Evolutionary conservation across 1,140 invertebrate genomes (phyloP).

Genomic region (Drosophila ambigua): DNA sequence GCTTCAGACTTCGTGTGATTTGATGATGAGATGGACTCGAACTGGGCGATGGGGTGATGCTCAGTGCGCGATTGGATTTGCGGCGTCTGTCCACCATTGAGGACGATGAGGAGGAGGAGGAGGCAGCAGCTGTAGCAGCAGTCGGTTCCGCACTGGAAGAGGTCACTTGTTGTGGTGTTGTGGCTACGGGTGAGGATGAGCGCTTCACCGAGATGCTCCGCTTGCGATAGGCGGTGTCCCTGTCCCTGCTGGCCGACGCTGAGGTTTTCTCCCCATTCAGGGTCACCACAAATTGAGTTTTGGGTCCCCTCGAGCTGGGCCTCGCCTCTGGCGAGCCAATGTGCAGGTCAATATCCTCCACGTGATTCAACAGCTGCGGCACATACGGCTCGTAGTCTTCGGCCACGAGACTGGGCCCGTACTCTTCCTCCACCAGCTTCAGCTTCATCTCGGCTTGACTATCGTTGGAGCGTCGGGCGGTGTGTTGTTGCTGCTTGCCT

Average conservation of each 20-base stretch:
- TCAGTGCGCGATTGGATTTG: slow-evolving; percentile 48
- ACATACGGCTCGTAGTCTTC: slow-evolving; percentile 53
- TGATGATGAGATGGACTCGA: slow-evolving; percentile 57
- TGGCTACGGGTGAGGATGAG: slow-evolving; percentile 42
- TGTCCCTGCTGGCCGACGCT: slow-evolving; percentile 11
- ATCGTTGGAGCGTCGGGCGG: slow-evolving; percentile 20
- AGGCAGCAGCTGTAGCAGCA: slow-evolving; percentile 51
- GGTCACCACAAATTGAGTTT: slow-evolving; percentile 87
- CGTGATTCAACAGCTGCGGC: slow-evolving; percentile 41
- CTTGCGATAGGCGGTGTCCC: slow-evolving; percentile 35
- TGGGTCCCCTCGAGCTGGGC: slow-evolving; percentile 46
- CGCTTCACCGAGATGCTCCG: slow-evolving; percentile 37
- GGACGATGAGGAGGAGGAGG: slow-evolving; percentile 65
- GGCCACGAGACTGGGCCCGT: slow-evolving; percentile 46
- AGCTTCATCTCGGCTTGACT: slow-evolving; percentile 39
- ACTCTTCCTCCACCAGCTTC: slow-evolving; percentile 62
- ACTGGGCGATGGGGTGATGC: slow-evolving; percentile 59
- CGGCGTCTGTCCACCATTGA: slow-evolving; percentile 47
- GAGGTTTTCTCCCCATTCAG: slow-evolving; percentile 85
- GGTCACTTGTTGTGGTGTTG: slow-evolving; percentile 58
- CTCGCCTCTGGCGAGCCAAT: slow-evolving; percentile 51
- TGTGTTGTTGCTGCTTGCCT: slow-evolving; percentile 23
- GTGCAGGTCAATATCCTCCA: slow-evolving; percentile 55
- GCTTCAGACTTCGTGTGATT: slow-evolving; percentile 61
- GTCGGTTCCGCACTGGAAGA: slow-evolving; percentile 61